These are phyloP conservation scores for Ferdinandea cuprea DNA, from an alignment of 2,888 invertebrate genomes.

Conservation along the genomic window DNA sequence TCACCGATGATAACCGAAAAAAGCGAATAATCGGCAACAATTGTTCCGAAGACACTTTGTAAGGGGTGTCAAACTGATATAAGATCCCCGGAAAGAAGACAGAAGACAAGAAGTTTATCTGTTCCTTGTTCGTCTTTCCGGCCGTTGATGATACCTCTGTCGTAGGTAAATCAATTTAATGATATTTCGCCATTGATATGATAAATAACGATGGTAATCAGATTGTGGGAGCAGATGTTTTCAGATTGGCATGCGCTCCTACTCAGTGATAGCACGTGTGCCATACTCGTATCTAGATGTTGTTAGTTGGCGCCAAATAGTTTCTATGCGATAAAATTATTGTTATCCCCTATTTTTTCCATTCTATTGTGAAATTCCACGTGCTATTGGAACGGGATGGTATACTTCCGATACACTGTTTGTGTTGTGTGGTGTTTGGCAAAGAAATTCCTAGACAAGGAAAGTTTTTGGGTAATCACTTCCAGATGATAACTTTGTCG, in stretches of 20 bases:
- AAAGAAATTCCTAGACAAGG: slow-evolving; percentile 11
- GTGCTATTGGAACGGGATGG: slow-evolving; percentile 38
- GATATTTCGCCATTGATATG: slow-evolving; percentile 70
- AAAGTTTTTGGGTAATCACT: slow-evolving; percentile 40
- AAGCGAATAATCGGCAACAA: slow-evolving; percentile 68
- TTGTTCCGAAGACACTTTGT: slow-evolving; percentile 54
- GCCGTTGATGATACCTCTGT: slow-evolving; percentile 12
- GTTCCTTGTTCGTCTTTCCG: slow-evolving; percentile 56
- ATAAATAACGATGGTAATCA: slow-evolving; percentile 66
- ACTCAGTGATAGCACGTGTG: slow-evolving; percentile 33
- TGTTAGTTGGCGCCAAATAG: slow-evolving; percentile 70
- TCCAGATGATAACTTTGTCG: slow-evolving; percentile 54
- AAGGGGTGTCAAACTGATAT: slow-evolving; percentile 63
- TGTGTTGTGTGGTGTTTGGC: slow-evolving; percentile 8
- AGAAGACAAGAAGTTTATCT: slow-evolving; percentile 48
- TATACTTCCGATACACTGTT: neutral
- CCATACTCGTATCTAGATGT: slow-evolving; percentile 13
- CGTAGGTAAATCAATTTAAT: slow-evolving; percentile 48
- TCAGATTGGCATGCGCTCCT: slow-evolving; percentile 61
- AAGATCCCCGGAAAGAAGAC: no score
- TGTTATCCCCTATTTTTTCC: slow-evolving; percentile 49
- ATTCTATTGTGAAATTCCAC: slow-evolving; percentile 42
- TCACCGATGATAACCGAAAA: slow-evolving; percentile 54
- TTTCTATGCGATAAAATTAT: slow-evolving; percentile 53
- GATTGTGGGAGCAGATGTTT: slow-evolving; percentile 73